phyloP scores from a whole-genome alignment of 2,888 invertebrate genomes.

The Pseudococcus viburni region DNA sequence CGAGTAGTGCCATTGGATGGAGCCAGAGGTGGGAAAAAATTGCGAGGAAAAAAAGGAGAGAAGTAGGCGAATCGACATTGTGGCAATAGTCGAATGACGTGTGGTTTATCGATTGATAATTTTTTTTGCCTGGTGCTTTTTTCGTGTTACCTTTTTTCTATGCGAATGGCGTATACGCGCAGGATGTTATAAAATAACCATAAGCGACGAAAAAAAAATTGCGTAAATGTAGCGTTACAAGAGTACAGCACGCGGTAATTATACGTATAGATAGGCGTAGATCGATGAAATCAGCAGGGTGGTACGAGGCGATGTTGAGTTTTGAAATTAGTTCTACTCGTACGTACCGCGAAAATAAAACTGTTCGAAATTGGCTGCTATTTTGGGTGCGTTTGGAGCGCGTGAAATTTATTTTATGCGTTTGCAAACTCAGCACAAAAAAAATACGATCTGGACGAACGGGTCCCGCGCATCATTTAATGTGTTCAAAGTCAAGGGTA shows the following conservation, averaged over 20 bases:
- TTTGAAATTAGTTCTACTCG: background rate
- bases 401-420: constrained; percentile 8
- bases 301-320: background rate
- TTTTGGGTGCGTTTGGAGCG: background rate
- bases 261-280: no score
- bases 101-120: constrained; percentile 45
- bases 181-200: no score
- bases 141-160: background rate
- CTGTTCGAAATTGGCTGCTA: background rate
- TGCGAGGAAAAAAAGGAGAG: background rate
- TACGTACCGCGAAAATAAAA: background rate
- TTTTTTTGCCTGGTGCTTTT: background rate
- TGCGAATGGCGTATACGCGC: background rate
- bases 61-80: constrained; percentile 3
- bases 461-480: background rate
- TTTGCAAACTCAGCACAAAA: background rate
- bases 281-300: background rate
- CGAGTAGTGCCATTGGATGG: background rate
- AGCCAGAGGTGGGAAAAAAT: background rate
- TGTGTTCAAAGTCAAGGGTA: constrained; percentile 47
- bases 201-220: no score
- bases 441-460: background rate
- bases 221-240: no score
- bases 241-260: no score
- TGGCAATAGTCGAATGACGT: constrained; percentile 30